A percentile compares a stretch with the other conserved stretches of the same genome.
phyloP scores from a whole-genome alignment of 2,113 vertebrate species.

The Plecotus auritus region DNA sequence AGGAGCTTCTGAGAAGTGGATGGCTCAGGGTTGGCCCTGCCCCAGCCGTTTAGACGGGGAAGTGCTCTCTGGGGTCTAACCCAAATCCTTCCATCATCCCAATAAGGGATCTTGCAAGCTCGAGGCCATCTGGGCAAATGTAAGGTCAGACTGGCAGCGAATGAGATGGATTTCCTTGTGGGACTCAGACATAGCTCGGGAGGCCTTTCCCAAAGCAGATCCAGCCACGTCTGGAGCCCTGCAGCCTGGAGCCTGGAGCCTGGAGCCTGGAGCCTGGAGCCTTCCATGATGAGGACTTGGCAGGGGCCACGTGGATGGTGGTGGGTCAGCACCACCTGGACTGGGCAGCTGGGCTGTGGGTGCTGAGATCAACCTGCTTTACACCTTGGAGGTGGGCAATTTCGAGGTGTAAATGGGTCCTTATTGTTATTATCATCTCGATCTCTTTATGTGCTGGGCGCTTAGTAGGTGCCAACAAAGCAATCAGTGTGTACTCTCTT shows the following conservation, averaged over 20 bases:
- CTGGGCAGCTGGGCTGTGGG: neutral
- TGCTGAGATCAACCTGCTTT: neutral
- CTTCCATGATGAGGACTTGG: rapidly evolving
- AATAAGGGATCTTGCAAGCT: neutral
- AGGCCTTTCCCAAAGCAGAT: neutral
- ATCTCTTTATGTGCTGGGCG: neutral
- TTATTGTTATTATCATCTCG: neutral
- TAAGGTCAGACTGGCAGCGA: neutral
- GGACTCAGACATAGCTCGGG: neutral
- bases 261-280: rapidly evolving
- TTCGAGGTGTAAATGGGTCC: neutral
- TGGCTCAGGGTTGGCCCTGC: neutral
- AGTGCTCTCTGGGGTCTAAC: neutral
- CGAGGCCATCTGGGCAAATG: neutral
- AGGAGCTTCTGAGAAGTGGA: neutral
- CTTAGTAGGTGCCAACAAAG: neutral
- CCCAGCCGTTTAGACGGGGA: neutral
- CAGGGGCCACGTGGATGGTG: rapidly evolving
- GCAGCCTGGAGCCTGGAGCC: rapidly evolving
- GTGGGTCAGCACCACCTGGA: too few species aligned
- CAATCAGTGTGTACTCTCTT: neutral
- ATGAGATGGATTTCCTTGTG: neutral
- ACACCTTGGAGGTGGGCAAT: neutral
- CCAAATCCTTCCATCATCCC: neutral
- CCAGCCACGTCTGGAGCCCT: rapidly evolving